Evolutionary conservation across 2,797 vertebrate species (phyloP), one percentile per base, ranked within the genome.

Genomic region (Pithecia hirsuta): DNA sequence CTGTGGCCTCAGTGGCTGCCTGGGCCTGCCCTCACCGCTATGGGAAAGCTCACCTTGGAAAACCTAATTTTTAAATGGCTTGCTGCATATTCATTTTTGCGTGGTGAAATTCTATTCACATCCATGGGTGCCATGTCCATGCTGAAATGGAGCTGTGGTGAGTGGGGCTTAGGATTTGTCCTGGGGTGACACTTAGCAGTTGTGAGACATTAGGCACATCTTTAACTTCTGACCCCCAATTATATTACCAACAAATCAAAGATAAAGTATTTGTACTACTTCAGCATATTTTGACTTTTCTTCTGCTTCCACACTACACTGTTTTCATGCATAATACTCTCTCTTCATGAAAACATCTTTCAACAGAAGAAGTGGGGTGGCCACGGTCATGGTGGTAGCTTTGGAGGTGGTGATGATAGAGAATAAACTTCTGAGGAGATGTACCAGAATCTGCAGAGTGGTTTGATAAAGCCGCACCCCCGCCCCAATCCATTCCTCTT

Each of bases 81-180:
- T 46, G 26, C 4, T 82, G 26, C n/a, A 30, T 93, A 24, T 82
- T 97, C 85, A 92, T 92, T 93, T 30, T 93, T 44, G n/a, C 15
- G 2, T 33, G 14, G 50, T 86, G 59, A 70, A 46, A 50, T 80
- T 95, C 55, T 52, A 0, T 84, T 90, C 41, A 46, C 2, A 61
- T 28, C 55, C 9, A 2, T 80, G n/a, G 79, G 78, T 91, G 22
- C 39, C 22, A 0, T 78, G 22, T 75, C 74, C n/a, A 1, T 87
- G 24, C 41, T 28, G 48, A 91, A 89, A 84, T 24, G 24, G 59
- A 94, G 64, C 52, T 67, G 22, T 75, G 55, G 19, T 52, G 39
- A 80, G 5, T 11, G 28, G 67, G 20, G 33, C 11, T 90, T 93
- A 9, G 4, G 19, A 57, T 67, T 46, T 82, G 41, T 95, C 67